A percentile compares a stretch with the other conserved stretches of the same genome.
These are phyloP conservation scores for Zosterops borbonicus DNA, from an alignment of 2,113 vertebrate genomes.

Conservation along the genomic window DNA sequence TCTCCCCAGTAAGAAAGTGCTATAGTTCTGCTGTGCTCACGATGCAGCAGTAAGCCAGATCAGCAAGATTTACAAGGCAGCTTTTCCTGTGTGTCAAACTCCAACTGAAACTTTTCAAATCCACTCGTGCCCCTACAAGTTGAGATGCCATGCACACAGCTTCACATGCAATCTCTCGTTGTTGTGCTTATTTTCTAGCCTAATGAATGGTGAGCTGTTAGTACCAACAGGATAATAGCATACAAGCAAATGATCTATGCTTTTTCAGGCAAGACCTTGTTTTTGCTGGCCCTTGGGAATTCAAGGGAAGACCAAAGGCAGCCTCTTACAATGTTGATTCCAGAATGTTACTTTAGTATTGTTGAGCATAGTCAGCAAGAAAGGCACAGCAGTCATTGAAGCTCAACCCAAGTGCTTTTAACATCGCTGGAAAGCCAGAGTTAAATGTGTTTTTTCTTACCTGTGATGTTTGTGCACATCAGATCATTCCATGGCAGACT, in stretches of 20 bases:
- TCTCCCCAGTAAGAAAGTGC: not conserved
- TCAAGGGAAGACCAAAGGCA: not conserved
- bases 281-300: accelerated
- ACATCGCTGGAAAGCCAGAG: too few relatives aligned
- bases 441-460: not conserved
- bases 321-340: not conserved
- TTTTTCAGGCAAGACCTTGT: not conserved
- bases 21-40: not conserved
- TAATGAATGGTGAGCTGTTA: not conserved
- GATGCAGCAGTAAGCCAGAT: not conserved
- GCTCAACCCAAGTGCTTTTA: not conserved
- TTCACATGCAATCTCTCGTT: not conserved
- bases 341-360: not conserved
- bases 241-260: not conserved
- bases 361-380: not conserved
- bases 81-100: not conserved
- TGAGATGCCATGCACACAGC: not conserved
- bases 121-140: accelerated
- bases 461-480: not conserved
- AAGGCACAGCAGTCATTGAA: accelerated
- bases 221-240: not conserved
- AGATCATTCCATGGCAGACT: not conserved
- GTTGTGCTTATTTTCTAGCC: not conserved
- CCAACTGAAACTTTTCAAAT: not conserved
- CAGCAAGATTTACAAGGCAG: not conserved